Base-by-base conservation (phyloP, 2,113 vertebrate species). In the Calidris pygmaea region DNA sequence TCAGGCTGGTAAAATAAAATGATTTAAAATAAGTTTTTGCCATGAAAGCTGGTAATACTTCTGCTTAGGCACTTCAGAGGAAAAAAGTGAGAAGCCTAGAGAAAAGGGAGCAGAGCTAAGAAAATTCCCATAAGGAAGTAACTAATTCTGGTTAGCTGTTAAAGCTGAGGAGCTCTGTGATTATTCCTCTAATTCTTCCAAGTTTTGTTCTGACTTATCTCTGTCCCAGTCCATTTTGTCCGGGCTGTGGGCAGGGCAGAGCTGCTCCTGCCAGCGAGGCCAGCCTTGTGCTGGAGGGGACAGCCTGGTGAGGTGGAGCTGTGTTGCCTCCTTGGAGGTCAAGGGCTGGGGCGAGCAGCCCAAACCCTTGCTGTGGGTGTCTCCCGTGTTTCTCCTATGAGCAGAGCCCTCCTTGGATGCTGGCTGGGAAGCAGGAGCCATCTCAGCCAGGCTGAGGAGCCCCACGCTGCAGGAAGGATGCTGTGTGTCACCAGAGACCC, bases 211-310 rank as follows among this genome's bases (percentile, higher is more conserved):
- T 79, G 20, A 26, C 60, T 78, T 23, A 24, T 52, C 34, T 60
- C 60, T 16, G 8, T 50, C 50, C 35, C 6, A 11, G 12, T n/a
- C 26, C 20, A 3, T 79, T 74, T 88, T 63, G 18, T 17, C 47
- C n/a, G 47, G 35, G 32, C 16, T 82, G 55, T 47, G 62, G 24
- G 32, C 63, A 77, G n/a, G 43, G 41, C 66, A 74, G 71, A 74
- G 37, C 48, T 2, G 2, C 47, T 58, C 30, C 52, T 53, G 41
- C 26, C 4, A 16, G 55, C 0, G 0, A 37, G 30, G 48, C 37
- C 59, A 59, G 67, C 63, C 26, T 2, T 14, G 45, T 43, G 29
- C 53, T 34, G 6, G 62, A 37, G 41, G 22, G 52, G 7, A 53
- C 37, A 72, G 67, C 41, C 30, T 2, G 2, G 35, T 76, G 77